Percentiles rank a stretch among this genome's conserved stretches.
Evolutionary conservation across 2,113 vertebrate genomes (phyloP).

Genomic region (Spilogale gracilis): DNA sequence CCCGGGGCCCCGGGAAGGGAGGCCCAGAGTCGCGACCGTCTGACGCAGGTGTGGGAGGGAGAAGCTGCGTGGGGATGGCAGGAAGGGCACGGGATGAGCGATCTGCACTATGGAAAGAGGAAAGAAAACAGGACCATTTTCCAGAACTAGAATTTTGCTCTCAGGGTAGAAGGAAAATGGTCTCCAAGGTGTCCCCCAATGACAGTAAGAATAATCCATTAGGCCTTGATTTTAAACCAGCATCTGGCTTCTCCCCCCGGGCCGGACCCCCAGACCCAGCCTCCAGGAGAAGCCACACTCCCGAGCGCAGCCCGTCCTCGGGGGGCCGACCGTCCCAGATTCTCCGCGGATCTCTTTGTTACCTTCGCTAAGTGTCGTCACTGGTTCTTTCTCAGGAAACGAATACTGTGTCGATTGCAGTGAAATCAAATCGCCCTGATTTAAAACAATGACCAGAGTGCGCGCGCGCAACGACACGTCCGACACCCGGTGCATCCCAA

Average conservation of each 20-base stretch:
- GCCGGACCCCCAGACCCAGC: not conserved
- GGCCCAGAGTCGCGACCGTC: not conserved
- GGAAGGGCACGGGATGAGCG: not conserved
- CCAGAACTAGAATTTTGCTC: not conserved
- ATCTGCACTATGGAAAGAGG: not conserved
- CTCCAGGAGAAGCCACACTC: fast-evolving
- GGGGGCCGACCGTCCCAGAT: fast-evolving
- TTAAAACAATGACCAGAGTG: too few relatives aligned
- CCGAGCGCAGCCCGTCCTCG: fast-evolving
- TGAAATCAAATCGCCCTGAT: not conserved
- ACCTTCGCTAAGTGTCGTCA: fast-evolving
- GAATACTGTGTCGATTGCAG: fast-evolving
- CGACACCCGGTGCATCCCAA: fast-evolving
- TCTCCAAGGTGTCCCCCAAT: fast-evolving
- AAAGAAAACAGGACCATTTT: too few relatives aligned
- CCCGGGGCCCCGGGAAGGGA: fast-evolving
- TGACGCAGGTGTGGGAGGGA: fast-evolving
- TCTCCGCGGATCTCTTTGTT: fast-evolving
- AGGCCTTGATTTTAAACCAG: too few relatives aligned
- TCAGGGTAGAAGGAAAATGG: not conserved
- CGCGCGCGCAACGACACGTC: fast-evolving
- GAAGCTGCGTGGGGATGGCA: fast-evolving
- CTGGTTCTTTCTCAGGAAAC: not conserved
- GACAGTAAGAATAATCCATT: fast-evolving
- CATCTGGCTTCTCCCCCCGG: fast-evolving